Conservation (phyloP, 2,888 invertebrate genomes). For the Drosophila mimetica region DNA sequence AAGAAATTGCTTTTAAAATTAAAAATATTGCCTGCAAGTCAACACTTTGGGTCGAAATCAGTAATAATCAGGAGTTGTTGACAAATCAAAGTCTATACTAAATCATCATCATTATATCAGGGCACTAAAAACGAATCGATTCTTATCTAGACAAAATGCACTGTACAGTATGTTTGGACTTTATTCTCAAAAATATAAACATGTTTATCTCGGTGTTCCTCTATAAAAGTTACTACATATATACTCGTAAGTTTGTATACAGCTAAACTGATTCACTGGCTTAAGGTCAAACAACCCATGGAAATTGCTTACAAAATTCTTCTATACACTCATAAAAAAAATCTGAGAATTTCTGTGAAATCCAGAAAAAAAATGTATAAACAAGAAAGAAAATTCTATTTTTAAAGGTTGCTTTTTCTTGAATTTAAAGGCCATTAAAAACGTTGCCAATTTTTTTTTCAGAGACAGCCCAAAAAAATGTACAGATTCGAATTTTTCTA, state of each 20-base stretch:
- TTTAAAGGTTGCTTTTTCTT: too few species aligned
- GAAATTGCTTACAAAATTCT: not conserved
- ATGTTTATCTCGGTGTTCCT: constrained; percentile 2
- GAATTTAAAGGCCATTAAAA: too few species aligned
- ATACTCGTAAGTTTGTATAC: not conserved
- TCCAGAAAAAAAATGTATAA: too few species aligned
- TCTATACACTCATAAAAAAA: too few species aligned
- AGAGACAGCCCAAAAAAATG: too few species aligned
- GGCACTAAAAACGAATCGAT: constrained; percentile 22
- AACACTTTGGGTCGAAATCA: constrained; percentile 1
- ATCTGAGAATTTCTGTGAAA: too few species aligned
- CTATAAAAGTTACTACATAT: not conserved
- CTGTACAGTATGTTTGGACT: not conserved
- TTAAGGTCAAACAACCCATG: not conserved
- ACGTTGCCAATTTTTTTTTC: too few species aligned
- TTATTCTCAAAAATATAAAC: not conserved
- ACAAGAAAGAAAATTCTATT: too few species aligned
- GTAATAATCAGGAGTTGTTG: constrained; percentile 11
- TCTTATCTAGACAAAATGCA: constrained; percentile 25
- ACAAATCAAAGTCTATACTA: constrained; percentile 32
- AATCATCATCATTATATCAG: constrained; percentile 26
- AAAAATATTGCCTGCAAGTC: not conserved
- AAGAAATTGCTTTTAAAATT: not conserved
- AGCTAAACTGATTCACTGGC: not conserved
- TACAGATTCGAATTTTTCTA: too few species aligned